Percentiles rank a stretch among this genome's conserved stretches.
phyloP scores from a whole-genome alignment of 1,140 invertebrate species.

The Temnothorax longispinosus region DNA sequence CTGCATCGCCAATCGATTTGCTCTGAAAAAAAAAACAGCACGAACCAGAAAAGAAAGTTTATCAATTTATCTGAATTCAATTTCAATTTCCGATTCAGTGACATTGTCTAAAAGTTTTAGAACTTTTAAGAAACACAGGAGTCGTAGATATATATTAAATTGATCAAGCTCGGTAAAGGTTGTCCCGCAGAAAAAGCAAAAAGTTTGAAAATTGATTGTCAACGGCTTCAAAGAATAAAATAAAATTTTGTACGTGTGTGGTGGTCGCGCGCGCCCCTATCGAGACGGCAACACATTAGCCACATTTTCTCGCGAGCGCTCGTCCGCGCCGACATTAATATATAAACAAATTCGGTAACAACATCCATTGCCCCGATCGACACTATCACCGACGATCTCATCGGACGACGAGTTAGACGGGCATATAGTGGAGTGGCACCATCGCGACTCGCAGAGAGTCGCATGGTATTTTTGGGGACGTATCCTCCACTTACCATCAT shows the following conservation, averaged over 20 bases:
- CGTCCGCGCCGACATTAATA: too few species aligned
- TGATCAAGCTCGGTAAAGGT: not conserved
- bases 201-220: not conserved
- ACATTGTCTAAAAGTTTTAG: not conserved
- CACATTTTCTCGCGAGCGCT: too few species aligned
- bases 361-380: too few species aligned
- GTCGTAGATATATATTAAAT: not conserved
- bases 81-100: not conserved
- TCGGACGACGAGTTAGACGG: too few species aligned
- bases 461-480: too few species aligned
- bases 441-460: too few species aligned
- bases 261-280: too few species aligned
- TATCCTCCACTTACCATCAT: too few species aligned
- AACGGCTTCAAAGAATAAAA: not conserved
- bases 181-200: not conserved
- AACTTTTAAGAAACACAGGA: not conserved
- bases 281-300: too few species aligned
- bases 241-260: not conserved
- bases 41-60: not conserved
- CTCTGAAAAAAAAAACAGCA: slow-evolving; percentile 16
- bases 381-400: too few species aligned
- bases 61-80: not conserved
- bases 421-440: too few species aligned
- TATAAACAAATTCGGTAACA: too few species aligned
- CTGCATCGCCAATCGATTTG: slow-evolving; percentile 46